Base-by-base conservation (phyloP, 1,140 invertebrate species). In the Ceratina calcarata region DNA sequence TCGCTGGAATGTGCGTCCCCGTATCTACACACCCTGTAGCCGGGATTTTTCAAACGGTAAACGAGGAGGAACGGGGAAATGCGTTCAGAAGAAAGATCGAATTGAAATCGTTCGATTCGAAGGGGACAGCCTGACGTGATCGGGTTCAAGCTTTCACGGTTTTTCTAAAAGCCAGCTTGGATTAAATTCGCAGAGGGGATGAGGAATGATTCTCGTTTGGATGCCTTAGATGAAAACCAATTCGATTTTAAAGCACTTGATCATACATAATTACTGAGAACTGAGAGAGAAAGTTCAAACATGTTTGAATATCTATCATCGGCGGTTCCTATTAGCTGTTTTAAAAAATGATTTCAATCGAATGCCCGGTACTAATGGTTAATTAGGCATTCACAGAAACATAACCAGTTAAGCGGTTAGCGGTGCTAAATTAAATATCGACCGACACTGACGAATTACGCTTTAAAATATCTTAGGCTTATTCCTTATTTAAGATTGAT, bases 1-100 rank as follows among this genome's bases (percentile, higher is more conserved):
- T 75, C 78, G 53, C 53, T 74, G 81, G 85, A 86, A 86, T 86
- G 68, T 69, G 20, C 81, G 68, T 55, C 74, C 62, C 67, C 74
- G 51, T 72, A 45, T 65, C 24, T 70, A 32, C 27, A 62, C 74
- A 81, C 68, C 61, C 76, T 73, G 80, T 71, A 60, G 55, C 51
- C 58, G 74, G 10, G 57, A 85, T 76, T 84, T 58, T 53, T 84
- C 82, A 27, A 32, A 68, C 15, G 51, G 70, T 3, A 53, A 18
- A 78, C 72, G 64, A 78, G 62, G 27, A 72, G 55, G 20, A 53
- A 18, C 13, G 7, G 16, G 37, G 7, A 61, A 72, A 72, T 22
- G 7, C 4, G 3, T 0, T 51, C 49, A 51, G 66, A 74, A 77
- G 22, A 16, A 8, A 2, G 61, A 10, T 7, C 15, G 78, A 58